phyloP scores from a whole-genome alignment of 2,797 vertebrate species.

The Phoebastria nigripes region DNA sequence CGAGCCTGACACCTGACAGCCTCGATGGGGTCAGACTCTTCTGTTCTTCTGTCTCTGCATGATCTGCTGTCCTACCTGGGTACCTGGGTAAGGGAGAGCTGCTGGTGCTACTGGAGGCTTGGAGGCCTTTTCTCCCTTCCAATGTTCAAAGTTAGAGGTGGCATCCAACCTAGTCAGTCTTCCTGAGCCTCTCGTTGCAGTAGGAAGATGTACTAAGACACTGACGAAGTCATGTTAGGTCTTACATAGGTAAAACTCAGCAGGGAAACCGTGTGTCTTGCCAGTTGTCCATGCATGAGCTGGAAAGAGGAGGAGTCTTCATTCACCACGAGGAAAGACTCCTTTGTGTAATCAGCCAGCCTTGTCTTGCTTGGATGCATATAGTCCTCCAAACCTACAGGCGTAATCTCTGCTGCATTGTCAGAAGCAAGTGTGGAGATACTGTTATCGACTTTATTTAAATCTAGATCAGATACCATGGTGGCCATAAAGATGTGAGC shows the following conservation, averaged over 20 bases:
- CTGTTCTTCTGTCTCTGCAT: neutral
- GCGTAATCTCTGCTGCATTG: neutral
- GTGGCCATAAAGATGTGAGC: neutral
- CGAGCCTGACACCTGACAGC: neutral
- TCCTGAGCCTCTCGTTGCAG: neutral
- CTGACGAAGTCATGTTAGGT: neutral
- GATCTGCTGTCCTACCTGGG: neutral
- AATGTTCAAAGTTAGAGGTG: fast-evolving
- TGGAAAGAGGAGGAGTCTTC: neutral
- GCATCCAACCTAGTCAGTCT: neutral
- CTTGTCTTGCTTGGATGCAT: neutral
- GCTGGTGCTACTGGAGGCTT: neutral
- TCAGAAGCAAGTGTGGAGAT: neutral
- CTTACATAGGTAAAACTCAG: neutral
- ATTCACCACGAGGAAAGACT: neutral
- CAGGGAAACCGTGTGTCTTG: fast-evolving
- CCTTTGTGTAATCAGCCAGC: neutral
- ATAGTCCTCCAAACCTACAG: neutral
- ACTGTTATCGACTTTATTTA: neutral
- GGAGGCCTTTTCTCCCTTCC: neutral
- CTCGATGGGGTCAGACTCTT: neutral
- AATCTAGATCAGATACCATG: neutral
- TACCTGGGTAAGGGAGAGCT: neutral
- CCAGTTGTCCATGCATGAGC: neutral
- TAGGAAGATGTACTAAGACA: neutral